A percentile compares a stretch with the other conserved stretches of the same genome.
Conservation (phyloP, 2,797 vertebrate genomes). For the Pseudochirops corinnae region DNA sequence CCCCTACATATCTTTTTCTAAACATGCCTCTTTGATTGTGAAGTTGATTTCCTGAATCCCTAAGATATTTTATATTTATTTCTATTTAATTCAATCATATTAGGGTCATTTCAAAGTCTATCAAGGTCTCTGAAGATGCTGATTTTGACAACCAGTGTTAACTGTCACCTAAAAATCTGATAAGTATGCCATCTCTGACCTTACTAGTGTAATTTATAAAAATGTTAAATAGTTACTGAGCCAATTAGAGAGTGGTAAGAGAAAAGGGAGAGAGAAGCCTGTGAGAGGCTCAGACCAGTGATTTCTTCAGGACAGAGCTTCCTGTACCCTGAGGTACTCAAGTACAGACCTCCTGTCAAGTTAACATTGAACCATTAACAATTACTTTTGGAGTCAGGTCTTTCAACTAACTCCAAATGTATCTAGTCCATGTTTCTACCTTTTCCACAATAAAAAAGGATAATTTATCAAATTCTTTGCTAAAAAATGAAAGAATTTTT, state of each 20-base stretch:
- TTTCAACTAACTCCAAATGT: too few relatives aligned
- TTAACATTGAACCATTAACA: neutral
- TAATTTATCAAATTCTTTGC: too few relatives aligned
- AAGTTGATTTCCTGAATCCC: neutral
- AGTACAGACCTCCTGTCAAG: neutral
- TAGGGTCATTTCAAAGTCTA: neutral
- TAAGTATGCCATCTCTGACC: neutral
- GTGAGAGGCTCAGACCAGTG: neutral
- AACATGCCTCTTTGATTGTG: neutral
- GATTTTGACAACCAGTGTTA: neutral
- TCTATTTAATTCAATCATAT: neutral
- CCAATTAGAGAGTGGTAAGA: neutral
- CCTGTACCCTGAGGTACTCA: neutral
- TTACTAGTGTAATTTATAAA: neutral
- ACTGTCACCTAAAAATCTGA: neutral
- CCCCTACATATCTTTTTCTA: neutral
- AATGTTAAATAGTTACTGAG: neutral
- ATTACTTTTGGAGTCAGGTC: too few relatives aligned
- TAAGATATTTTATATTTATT: neutral
- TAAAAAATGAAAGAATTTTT: too few relatives aligned
- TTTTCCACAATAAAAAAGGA: too few relatives aligned
- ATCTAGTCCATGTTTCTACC: too few relatives aligned
- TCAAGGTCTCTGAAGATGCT: neutral
- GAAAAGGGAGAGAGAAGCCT: neutral
- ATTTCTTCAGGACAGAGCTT: neutral